phyloP scores from a whole-genome alignment of 23 tunicate species.

The Phallusia fumigata region DNA sequence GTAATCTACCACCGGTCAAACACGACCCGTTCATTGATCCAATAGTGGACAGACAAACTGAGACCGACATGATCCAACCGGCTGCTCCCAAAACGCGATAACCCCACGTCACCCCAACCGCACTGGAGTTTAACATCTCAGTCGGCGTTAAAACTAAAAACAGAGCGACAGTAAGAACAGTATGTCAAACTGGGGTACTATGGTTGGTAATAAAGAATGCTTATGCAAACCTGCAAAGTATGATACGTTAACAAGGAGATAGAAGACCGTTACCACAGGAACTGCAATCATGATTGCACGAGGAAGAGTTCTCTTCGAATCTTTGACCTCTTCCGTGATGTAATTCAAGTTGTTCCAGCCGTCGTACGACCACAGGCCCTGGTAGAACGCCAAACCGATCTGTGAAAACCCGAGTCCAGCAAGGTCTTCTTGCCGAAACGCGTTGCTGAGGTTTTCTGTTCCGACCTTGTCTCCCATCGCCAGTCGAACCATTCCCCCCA shows the following conservation, averaged over 20 bases:
- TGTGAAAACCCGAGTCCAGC: conserved; percentile 43
- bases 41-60: conserved; percentile 56
- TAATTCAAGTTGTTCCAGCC: conserved; percentile 72
- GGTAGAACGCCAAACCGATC: conserved; percentile 63
- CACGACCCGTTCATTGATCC: conserved; percentile 60
- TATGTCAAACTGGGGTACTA: too few species aligned
- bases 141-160: conserved; percentile 24
- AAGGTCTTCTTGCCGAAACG: conserved; percentile 39
- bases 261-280: conserved; percentile 61
- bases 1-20: conserved; percentile 46
- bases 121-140: conserved; percentile 34
- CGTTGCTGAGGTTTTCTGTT: conserved; percentile 32
- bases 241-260: conserved; percentile 60
- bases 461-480: conserved; percentile 46
- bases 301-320: conserved; percentile 45
- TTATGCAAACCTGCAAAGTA: conserved; percentile 57
- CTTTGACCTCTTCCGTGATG: conserved; percentile 64
- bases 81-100: conserved; percentile 47
- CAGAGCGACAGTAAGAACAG: background rate
- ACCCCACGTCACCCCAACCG: conserved; percentile 63
- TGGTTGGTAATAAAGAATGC: background rate
- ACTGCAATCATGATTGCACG: conserved; percentile 60
- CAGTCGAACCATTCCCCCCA: conserved; percentile 55
- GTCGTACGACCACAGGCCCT: conserved; percentile 73
- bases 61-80: conserved; percentile 59